A percentile compares a stretch with the other conserved stretches of the same genome.
Evolutionary conservation across 2,113 vertebrate species (phyloP).

Genomic region (Phrynosoma platyrhinos): DNA sequence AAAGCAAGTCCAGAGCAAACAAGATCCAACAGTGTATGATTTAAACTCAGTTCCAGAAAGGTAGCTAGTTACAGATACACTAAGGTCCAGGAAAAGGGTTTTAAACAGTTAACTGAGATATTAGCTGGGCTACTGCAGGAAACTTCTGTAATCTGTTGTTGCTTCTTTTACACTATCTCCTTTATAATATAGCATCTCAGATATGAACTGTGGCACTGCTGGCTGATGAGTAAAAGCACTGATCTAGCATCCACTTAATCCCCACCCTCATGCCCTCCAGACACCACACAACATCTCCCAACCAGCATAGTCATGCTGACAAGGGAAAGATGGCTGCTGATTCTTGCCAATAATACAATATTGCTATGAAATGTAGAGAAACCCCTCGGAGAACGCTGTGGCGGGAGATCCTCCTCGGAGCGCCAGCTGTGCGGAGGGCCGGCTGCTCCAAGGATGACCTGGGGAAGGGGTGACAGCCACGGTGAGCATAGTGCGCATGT

Average conservation of each 20-base stretch:
- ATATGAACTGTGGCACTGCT: not conserved
- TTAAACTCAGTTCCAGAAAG: not conserved
- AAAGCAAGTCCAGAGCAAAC: fast-evolving
- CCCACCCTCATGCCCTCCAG: not conserved
- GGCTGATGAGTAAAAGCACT: not conserved
- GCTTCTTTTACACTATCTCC: not conserved
- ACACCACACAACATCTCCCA: not conserved
- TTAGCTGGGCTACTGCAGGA: not conserved
- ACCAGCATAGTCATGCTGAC: too few relatives aligned
- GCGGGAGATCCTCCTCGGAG: too few relatives aligned
- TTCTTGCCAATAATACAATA: too few relatives aligned
- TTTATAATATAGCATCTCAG: not conserved
- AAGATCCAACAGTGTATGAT: not conserved
- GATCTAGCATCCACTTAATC: not conserved
- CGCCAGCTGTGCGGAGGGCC: too few relatives aligned
- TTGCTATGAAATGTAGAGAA: not conserved
- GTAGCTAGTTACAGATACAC: not conserved
- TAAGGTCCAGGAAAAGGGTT: too few relatives aligned
- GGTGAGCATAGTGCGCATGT: too few relatives aligned
- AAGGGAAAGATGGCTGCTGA: too few relatives aligned
- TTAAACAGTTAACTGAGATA: not conserved
- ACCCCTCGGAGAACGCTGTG: too few relatives aligned
- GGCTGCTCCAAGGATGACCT: too few relatives aligned
- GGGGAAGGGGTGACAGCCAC: too few relatives aligned
- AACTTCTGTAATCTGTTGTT: not conserved